These are phyloP conservation scores for Pomacea maculata DNA, from an alignment of 1,140 invertebrate genomes.

Conservation along the genomic window DNA sequence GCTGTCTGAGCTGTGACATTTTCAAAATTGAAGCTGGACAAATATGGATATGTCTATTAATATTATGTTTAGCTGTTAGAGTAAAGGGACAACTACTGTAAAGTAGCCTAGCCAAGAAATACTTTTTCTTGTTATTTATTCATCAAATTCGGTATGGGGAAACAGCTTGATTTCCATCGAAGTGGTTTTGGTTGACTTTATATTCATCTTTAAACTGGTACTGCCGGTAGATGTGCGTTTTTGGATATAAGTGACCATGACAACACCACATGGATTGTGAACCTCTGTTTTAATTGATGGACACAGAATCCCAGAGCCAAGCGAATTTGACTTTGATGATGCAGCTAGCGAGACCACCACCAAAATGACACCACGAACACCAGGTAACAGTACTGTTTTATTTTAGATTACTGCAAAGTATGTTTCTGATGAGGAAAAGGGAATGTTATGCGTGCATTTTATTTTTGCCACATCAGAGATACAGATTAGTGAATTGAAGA, in stretches of 20 bases:
- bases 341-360: conserved; percentile 21
- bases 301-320: conserved; percentile 30
- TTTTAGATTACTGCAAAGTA: not conserved
- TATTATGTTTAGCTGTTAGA: no score
- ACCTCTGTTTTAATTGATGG: not conserved
- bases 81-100: no score
- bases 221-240: not conserved
- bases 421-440: not conserved
- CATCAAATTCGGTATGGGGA: no score
- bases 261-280: not conserved
- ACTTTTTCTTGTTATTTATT: no score
- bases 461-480: not conserved
- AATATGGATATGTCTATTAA: no score
- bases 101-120: no score
- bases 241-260: not conserved
- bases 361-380: conserved; percentile 36
- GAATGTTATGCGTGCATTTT: not conserved
- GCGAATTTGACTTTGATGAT: conserved; percentile 45
- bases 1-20: no score
- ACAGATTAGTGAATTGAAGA: not conserved
- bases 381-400: conserved; percentile 19
- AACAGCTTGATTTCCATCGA: not conserved
- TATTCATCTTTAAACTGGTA: not conserved
- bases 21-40: no score
- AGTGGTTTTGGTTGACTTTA: not conserved